A percentile compares a stretch with the other conserved stretches of the same genome.
These are phyloP conservation scores for Lepidurus arcticus DNA, from an alignment of 1,140 invertebrate genomes.

Conservation along the genomic window DNA sequence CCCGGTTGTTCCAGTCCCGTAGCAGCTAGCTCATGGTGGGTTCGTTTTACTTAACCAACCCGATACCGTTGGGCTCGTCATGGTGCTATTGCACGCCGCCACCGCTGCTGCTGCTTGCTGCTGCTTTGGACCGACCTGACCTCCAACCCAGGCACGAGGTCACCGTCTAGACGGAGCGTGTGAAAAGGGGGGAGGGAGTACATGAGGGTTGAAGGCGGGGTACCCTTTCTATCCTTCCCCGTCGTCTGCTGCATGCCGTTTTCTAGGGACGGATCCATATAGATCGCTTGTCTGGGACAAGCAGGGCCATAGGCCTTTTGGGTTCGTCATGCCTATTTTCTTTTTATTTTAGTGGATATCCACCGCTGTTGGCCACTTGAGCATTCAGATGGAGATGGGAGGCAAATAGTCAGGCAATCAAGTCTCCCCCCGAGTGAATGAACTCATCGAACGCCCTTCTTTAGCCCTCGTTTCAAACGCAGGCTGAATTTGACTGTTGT, in stretches of 20 bases:
- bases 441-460: too few species aligned
- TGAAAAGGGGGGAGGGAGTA: not conserved
- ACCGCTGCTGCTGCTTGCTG: not conserved
- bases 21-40: constrained; percentile 8
- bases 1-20: constrained; percentile 1
- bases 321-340: not conserved
- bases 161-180: constrained; percentile 7
- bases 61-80: constrained; percentile 17
- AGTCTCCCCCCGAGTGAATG: too few species aligned
- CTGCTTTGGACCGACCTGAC: constrained; percentile 7
- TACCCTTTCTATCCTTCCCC: not conserved
- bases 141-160: constrained; percentile 12
- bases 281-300: constrained; percentile 16
- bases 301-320: not conserved
- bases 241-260: not conserved
- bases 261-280: constrained; percentile 10
- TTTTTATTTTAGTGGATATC: not conserved
- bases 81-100: constrained; percentile 6
- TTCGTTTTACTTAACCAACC: constrained; percentile 5
- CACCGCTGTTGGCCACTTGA: too few species aligned
- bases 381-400: too few species aligned
- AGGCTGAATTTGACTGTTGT: too few species aligned
- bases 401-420: too few species aligned
- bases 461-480: too few species aligned
- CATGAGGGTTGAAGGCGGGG: not conserved